A percentile compares a stretch with the other conserved stretches of the same genome.
Evolutionary conservation across 2,888 invertebrate genomes (phyloP).

Genomic region (Podabrus alpinus): DNA sequence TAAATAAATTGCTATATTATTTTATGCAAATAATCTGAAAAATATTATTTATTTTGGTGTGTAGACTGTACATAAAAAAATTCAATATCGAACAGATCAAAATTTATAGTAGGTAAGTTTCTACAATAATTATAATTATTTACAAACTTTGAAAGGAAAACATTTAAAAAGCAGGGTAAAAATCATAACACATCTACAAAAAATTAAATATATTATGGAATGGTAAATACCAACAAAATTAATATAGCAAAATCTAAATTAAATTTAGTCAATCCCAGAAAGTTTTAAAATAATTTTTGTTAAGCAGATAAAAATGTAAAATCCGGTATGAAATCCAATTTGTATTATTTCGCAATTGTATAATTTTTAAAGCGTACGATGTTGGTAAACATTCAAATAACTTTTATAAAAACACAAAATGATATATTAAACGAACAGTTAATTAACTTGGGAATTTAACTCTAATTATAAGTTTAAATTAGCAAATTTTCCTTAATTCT

Average conservation of each 20-base stretch:
- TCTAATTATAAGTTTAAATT: background rate
- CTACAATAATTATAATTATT: background rate
- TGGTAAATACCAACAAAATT: background rate
- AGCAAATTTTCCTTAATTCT: background rate
- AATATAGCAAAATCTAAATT: background rate
- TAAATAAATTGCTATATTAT: background rate
- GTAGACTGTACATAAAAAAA: background rate
- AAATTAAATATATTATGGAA: background rate
- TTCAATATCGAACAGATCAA: no score
- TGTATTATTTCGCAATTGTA: background rate
- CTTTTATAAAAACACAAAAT: background rate
- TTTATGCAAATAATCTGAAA: background rate
- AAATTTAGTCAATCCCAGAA: background rate
- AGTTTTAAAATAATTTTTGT: background rate
- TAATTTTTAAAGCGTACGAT: background rate
- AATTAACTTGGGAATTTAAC: background rate
- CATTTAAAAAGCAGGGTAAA: background rate
- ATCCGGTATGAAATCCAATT: background rate
- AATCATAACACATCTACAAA: background rate
- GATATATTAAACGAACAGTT: background rate
- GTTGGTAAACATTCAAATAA: background rate
- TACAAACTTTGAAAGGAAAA: background rate
- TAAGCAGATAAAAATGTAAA: background rate
- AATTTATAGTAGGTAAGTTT: background rate
- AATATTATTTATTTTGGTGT: background rate